Conservation (phyloP, 1,140 invertebrate genomes). For the Cepaea nemoralis region DNA sequence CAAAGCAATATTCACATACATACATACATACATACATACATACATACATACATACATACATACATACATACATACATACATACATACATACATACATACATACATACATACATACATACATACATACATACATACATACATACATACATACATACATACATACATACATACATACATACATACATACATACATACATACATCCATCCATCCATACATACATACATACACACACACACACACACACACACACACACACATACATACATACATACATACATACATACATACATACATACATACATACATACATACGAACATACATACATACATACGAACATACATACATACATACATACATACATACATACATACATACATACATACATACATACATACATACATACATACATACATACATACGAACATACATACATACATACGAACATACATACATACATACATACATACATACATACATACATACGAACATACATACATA, state of each 20-base stretch:
- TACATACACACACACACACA: slow-evolving; percentile 10
- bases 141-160: slow-evolving; percentile 11
- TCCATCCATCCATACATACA: too few relatives aligned
- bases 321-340: too few relatives aligned
- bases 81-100: slow-evolving; percentile 11
- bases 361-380: slow-evolving; percentile 12
- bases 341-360: too few relatives aligned
- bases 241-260: slow-evolving; percentile 10
- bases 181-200: slow-evolving; percentile 11
- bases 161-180: slow-evolving; percentile 11
- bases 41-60: slow-evolving; percentile 11
- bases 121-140: slow-evolving; percentile 11
- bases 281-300: slow-evolving; percentile 12
- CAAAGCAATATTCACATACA: slow-evolving; percentile 4
- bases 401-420: too few relatives aligned
- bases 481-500: too few relatives aligned
- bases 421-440: too few relatives aligned
- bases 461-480: too few relatives aligned
- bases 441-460: too few relatives aligned
- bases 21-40: slow-evolving; percentile 11
- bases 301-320: too few relatives aligned
- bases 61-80: slow-evolving; percentile 11
- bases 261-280: slow-evolving; percentile 12
- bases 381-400: slow-evolving; percentile 12
- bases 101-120: slow-evolving; percentile 11